Conservation (phyloP, 2,797 vertebrate species). For the Hapalemur alaotrensis region DNA sequence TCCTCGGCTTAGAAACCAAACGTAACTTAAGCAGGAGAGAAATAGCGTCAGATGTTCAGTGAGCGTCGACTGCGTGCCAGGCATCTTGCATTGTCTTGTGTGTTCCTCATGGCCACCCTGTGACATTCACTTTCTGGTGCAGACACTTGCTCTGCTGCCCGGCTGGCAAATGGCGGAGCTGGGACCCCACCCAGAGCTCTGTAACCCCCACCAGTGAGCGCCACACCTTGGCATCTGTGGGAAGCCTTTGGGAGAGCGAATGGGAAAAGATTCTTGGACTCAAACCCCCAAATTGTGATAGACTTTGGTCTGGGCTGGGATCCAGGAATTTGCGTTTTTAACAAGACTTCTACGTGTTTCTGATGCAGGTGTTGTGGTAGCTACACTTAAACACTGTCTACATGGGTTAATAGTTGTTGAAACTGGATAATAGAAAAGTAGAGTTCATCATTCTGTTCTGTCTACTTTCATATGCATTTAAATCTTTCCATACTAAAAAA, state of each 20-base stretch:
- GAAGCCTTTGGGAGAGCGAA: background rate
- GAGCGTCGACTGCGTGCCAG: fast-evolving
- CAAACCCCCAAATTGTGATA: background rate
- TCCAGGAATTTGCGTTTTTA: background rate
- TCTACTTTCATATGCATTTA: background rate
- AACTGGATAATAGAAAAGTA: background rate
- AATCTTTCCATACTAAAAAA: background rate
- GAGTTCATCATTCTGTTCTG: background rate
- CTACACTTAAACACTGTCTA: fast-evolving
- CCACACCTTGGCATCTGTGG: fast-evolving
- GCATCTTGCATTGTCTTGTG: background rate
- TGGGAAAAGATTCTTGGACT: background rate
- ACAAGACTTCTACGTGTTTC: background rate
- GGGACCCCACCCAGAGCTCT: background rate
- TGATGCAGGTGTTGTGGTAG: fast-evolving
- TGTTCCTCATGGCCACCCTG: fast-evolving
- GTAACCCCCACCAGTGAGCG: background rate
- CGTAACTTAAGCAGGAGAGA: fast-evolving
- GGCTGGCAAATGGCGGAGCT: background rate
- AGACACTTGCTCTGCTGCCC: background rate
- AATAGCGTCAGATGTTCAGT: fast-evolving
- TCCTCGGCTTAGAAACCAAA: background rate
- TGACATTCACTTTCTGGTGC: background rate
- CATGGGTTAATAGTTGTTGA: fast-evolving
- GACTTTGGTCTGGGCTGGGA: background rate